phyloP scores from a whole-genome alignment of 2,113 vertebrate genomes.

The Tenebrosternarchus preto region DNA sequence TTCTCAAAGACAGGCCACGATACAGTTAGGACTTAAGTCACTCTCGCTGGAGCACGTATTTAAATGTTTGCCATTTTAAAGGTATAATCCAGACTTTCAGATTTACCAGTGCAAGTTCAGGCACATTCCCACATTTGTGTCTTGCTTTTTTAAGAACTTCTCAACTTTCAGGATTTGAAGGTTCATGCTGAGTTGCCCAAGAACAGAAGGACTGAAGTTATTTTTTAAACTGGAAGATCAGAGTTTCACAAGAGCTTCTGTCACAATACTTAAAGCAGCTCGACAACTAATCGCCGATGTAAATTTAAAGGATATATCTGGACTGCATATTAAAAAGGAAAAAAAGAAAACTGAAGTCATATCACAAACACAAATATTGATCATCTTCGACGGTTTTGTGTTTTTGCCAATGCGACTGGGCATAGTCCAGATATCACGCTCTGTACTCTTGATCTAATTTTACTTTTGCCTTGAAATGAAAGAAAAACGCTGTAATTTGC shows the following conservation, averaged over 20 bases:
- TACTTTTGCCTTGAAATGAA: constrained; percentile 86
- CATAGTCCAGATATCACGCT: constrained; percentile 76
- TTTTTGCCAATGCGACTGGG: constrained; percentile 53
- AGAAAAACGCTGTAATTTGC: constrained; percentile 96
- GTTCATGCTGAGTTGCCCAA: too few relatives aligned
- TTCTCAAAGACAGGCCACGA: too few relatives aligned
- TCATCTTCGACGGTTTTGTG: constrained; percentile 64
- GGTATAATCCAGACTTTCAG: too few relatives aligned
- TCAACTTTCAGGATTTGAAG: too few relatives aligned
- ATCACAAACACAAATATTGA: constrained; percentile 45
- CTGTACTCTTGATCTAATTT: constrained; percentile 87
- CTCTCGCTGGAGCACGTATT: too few relatives aligned
- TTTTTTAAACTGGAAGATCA: too few relatives aligned
- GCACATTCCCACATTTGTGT: too few relatives aligned
- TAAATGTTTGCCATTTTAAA: too few relatives aligned
- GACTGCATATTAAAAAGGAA: constrained; percentile 51
- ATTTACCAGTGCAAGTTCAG: too few relatives aligned
- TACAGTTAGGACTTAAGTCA: too few relatives aligned
- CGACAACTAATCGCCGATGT: not conserved
- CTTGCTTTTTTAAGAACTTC: too few relatives aligned
- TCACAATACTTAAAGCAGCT: not conserved
- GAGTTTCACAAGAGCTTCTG: not conserved
- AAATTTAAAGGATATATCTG: not conserved
- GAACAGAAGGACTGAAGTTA: too few relatives aligned
- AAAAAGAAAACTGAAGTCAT: constrained; percentile 35